Evolutionary conservation across 2,888 invertebrate species (phyloP).

Genomic region (Conomelus anceps): DNA sequence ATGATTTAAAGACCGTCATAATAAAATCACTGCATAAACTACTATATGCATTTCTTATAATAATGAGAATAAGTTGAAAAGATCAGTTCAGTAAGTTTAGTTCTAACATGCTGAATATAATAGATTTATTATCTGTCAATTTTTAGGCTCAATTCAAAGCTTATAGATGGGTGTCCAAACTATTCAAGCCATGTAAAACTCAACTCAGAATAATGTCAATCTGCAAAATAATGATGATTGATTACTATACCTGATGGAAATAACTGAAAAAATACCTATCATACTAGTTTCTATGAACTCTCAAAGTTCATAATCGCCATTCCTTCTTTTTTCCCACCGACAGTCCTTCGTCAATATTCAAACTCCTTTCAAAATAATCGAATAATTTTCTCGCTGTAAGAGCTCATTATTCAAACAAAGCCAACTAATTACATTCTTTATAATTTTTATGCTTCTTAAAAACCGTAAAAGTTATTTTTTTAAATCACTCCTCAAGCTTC

Average conservation of each 20-base stretch:
- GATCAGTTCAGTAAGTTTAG: no score
- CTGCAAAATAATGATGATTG: background rate
- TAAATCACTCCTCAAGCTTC: background rate
- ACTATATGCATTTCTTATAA: no score
- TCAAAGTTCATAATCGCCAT: background rate
- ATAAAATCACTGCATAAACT: no score
- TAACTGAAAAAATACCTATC: background rate
- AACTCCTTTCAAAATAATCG: background rate
- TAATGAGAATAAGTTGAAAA: no score
- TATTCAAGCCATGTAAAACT: no score
- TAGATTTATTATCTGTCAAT: no score
- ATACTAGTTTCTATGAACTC: background rate
- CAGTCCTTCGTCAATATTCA: background rate
- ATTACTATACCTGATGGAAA: background rate
- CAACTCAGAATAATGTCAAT: background rate
- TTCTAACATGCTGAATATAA: no score
- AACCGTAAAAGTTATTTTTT: background rate
- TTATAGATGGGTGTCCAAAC: no score
- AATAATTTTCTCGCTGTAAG: background rate
- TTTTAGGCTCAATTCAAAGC: no score
- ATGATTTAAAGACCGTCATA: no score
- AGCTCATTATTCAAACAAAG: background rate
- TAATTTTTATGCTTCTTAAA: background rate
- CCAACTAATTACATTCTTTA: background rate
- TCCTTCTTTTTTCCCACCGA: background rate